Base-by-base conservation (phyloP, 2,888 invertebrate genomes). In the Nemapogon koenigi region DNA sequence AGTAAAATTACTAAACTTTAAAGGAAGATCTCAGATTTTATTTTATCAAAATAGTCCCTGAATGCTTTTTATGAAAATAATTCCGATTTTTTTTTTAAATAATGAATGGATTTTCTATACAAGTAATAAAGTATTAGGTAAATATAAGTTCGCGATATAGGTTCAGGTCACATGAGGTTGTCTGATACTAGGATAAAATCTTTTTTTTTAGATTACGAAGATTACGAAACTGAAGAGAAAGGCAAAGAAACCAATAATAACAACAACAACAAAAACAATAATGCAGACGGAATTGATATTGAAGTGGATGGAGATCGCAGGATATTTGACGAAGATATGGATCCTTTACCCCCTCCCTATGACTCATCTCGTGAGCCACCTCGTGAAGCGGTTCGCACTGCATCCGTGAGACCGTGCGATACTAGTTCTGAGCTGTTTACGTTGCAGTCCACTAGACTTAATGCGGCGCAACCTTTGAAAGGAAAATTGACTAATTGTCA, bases 401-500 rank as follows among this genome's bases (percentile, higher is more conserved):
- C 83, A 28, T 85, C 85, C 18, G 85, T 89, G 17, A 78, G 92
- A 19, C 88, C 91, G 0, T 95, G 95, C 59, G 94, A 94, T 64
- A 87, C 93, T 49, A 89, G 89, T 60, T 91, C 91, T 0, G 91
- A 94, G 61, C 83, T 95, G 19, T 95, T 92, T 65, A 87, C 90
- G 41, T 65, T 93, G 26, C 92, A 93, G 63, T 90, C 91, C 0
- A 87, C 90, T 16, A 79, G 90, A 46, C 81, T 93, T 27, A 91
- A 88, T 53, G 89, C 88, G 51, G 90, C 88, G 47, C 92, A 91
- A 68, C 93, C 92, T 17, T 78, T 92, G 2, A 94, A 93, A 72
- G 94, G 92, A 39, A 93, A 92, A 67, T 79, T 92, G 30, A 93
- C 91, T 26, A 94, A 92, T 62, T 94, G 92, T 59, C 93, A 91